Percentiles rank a stretch among this genome's conserved stretches.
phyloP scores from a whole-genome alignment of 2,797 vertebrate genomes.

The Amphiprion clarkii region DNA sequence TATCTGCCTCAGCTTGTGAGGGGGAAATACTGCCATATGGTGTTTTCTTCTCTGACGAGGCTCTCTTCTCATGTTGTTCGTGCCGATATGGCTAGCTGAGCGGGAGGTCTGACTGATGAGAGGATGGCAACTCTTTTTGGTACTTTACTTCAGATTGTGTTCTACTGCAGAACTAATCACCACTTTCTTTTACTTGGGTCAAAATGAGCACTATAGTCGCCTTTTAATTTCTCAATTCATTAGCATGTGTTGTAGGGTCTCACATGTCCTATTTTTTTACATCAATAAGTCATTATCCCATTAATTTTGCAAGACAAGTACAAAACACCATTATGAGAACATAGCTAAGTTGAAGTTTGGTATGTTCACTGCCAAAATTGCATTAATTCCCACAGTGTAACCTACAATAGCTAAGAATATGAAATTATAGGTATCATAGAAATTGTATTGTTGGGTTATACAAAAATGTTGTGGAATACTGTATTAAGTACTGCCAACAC shows the following conservation, averaged over 20 bases:
- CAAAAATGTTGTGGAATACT: too few species aligned
- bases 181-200: background rate
- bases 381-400: background rate
- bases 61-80: slow-evolving; percentile 61
- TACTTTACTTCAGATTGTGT: slow-evolving; percentile 34
- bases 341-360: background rate
- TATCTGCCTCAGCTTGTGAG: slow-evolving; percentile 46
- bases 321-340: background rate
- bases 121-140: slow-evolving; percentile 24
- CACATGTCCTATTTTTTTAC: background rate
- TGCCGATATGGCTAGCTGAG: slow-evolving; percentile 53
- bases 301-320: background rate
- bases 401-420: background rate
- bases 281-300: slow-evolving; percentile 6
- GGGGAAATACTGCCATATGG: slow-evolving; percentile 67
- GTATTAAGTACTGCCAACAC: too few species aligned
- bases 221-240: background rate
- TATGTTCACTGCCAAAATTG: background rate
- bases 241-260: slow-evolving; percentile 3
- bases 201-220: background rate
- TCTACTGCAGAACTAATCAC: slow-evolving; percentile 6
- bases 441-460: too few species aligned
- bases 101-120: slow-evolving; percentile 56
- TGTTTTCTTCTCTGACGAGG: slow-evolving; percentile 59
- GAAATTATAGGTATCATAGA: background rate